Conservation (phyloP, 2,888 invertebrate species). For the Nebria salina region DNA sequence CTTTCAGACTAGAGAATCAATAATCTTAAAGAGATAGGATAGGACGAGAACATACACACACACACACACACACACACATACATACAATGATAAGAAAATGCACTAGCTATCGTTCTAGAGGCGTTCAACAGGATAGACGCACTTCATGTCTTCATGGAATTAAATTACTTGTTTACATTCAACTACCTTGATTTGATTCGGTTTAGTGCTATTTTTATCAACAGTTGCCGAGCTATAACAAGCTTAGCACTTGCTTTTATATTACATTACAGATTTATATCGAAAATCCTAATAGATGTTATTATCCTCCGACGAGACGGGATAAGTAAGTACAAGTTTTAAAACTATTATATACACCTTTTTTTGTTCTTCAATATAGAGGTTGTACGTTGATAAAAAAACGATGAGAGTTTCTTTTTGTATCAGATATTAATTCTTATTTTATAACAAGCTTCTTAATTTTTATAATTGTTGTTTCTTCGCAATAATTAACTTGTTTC, state of each 20-base stretch:
- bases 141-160: slow-evolving; percentile 13
- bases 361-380: not conserved
- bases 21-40: slow-evolving; percentile 44
- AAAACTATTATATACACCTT: not conserved
- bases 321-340: not conserved
- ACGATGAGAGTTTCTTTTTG: too few species aligned
- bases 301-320: not conserved
- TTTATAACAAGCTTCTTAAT: too few species aligned
- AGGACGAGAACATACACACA: not conserved
- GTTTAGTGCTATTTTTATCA: not conserved
- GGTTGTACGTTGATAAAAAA: too few species aligned
- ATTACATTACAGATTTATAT: not conserved
- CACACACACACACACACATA: not conserved
- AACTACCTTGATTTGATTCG: not conserved
- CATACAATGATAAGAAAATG: slow-evolving; percentile 5
- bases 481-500: too few species aligned
- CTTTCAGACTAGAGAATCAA: slow-evolving; percentile 32
- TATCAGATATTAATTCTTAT: too few species aligned
- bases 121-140: slow-evolving; percentile 3
- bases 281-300: not conserved
- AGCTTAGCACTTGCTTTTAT: not conserved
- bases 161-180: slow-evolving; percentile 13
- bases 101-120: not conserved
- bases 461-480: too few species aligned
- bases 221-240: not conserved